These are phyloP conservation scores for Napeogenes sylphis DNA, from an alignment of 2,888 invertebrate species.

Conservation along the genomic window DNA sequence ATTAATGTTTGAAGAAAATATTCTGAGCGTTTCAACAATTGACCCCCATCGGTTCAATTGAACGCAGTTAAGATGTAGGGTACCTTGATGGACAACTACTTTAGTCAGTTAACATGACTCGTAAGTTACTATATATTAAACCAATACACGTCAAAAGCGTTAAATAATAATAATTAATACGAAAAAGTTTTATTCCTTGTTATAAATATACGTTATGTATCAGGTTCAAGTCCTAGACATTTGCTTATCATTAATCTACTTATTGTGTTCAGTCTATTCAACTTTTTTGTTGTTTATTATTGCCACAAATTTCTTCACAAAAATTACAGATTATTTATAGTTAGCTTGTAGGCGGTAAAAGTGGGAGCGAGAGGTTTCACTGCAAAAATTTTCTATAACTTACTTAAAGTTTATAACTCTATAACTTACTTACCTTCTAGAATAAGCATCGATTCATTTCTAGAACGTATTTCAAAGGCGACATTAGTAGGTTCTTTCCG, in stretches of 20 bases:
- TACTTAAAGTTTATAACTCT: no score
- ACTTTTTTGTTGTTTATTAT: background rate
- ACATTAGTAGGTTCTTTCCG: no score
- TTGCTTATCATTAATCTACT: conserved; percentile 20
- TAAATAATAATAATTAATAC: conserved; percentile 7
- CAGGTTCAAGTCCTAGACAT: conserved; percentile 10
- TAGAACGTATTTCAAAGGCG: no score
- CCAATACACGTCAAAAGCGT: conserved; percentile 12
- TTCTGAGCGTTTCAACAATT: conserved; percentile 46
- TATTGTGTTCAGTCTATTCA: conserved; percentile 11
- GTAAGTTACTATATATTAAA: conserved; percentile 40
- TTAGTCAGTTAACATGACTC: conserved; percentile 37
- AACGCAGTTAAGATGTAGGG: conserved; percentile 49
- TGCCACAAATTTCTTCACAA: no score
- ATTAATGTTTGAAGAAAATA: conserved; percentile 8
- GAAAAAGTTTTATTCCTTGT: background rate
- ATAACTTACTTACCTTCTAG: no score
- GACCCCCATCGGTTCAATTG: conserved; percentile 57
- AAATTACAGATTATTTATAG: no score
- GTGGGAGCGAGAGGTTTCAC: no score
- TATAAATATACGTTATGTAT: background rate
- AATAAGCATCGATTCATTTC: no score
- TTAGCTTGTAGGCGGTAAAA: no score
- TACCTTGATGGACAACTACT: conserved; percentile 49
- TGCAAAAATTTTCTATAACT: no score